Conservation (phyloP, 2,113 vertebrate species). For the Spheniscus mendiculus region DNA sequence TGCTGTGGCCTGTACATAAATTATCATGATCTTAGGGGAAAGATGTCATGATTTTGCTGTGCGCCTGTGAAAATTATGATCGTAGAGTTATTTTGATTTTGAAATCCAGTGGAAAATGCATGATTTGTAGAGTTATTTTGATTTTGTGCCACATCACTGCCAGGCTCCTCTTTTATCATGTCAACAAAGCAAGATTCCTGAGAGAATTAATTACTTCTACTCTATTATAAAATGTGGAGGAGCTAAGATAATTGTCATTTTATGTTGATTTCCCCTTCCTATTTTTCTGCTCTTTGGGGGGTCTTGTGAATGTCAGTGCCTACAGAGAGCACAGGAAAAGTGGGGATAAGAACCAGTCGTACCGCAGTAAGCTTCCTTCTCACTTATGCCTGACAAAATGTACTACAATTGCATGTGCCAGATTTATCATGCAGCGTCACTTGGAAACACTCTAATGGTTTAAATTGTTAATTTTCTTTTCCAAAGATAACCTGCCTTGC, state of each 20-base stretch:
- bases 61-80: slow-evolving; percentile 26
- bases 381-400: slow-evolving; percentile 38
- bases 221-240: slow-evolving; percentile 46
- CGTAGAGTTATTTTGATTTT: slow-evolving; percentile 60
- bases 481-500: background rate
- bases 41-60: slow-evolving; percentile 2
- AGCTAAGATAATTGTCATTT: slow-evolving; percentile 66
- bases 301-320: slow-evolving; percentile 50
- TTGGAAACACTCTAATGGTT: slow-evolving; percentile 32
- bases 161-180: slow-evolving; percentile 60
- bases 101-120: slow-evolving; percentile 50
- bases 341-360: slow-evolving; percentile 20
- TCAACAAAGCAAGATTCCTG: slow-evolving; percentile 65
- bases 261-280: slow-evolving; percentile 58
- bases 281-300: slow-evolving; percentile 52
- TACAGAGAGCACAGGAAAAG: slow-evolving; percentile 36
- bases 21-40: slow-evolving; percentile 3
- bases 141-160: slow-evolving; percentile 67
- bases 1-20: background rate
- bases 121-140: slow-evolving; percentile 67
- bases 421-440: slow-evolving; percentile 35
- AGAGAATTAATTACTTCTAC: slow-evolving; percentile 66
- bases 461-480: slow-evolving; percentile 32
- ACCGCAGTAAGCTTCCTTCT: background rate
- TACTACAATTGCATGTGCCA: slow-evolving; percentile 45